Evolutionary conservation across 2,113 vertebrate species (phyloP).

Genomic region (Oxyruncus cristatus): DNA sequence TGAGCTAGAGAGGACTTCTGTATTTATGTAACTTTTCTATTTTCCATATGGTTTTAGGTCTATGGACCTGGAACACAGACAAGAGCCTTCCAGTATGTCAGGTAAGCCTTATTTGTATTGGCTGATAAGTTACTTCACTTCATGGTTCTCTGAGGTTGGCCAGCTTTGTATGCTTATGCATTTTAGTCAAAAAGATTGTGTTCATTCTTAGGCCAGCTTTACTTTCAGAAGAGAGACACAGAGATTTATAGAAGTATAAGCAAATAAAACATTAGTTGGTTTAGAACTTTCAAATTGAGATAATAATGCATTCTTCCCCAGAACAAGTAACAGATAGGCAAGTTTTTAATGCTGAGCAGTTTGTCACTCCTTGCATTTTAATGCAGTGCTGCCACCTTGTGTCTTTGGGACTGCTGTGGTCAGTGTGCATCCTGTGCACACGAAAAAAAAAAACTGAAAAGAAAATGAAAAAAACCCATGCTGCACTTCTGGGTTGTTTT

Average conservation of each 20-base stretch:
- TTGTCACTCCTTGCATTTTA: not conserved
- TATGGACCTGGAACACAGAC: slow-evolving; percentile 95
- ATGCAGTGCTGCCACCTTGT: slow-evolving; percentile 68
- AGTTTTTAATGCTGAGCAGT: not conserved
- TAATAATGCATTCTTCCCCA: not conserved
- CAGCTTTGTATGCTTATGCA: not conserved
- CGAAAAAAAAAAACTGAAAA: not conserved
- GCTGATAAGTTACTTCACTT: not conserved
- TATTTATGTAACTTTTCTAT: not conserved
- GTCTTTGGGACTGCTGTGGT: not conserved
- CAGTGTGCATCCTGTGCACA: not conserved
- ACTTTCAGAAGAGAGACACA: not conserved
- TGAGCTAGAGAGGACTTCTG: not conserved
- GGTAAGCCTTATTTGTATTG: slow-evolving; percentile 74
- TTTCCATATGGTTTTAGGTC: slow-evolving; percentile 76
- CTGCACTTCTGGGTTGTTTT: not conserved
- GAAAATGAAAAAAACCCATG: not conserved
- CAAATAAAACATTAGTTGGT: not conserved
- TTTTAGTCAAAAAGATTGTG: not conserved
- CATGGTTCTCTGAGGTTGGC: not conserved
- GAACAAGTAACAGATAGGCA: not conserved
- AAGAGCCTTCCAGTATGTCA: slow-evolving; percentile 97
- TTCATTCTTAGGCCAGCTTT: not conserved
- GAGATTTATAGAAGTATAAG: not conserved
- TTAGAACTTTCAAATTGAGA: not conserved